Conservation (phyloP, 2,113 vertebrate species). For the Nibea albiflora region DNA sequence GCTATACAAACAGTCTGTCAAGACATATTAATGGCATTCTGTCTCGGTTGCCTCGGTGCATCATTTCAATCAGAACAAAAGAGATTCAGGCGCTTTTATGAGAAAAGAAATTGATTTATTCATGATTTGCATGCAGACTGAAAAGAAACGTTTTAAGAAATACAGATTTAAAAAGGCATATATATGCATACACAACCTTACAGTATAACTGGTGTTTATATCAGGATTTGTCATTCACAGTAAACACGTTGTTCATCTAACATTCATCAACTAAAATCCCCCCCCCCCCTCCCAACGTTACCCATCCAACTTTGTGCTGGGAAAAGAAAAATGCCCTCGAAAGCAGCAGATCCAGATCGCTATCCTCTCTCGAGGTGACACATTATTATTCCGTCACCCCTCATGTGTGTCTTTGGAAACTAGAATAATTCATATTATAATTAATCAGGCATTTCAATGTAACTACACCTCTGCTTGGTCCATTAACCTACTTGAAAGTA, state of each 20-base stretch:
- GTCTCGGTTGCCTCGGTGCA: not conserved
- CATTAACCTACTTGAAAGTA: slow-evolving; percentile 65
- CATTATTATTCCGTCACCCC: slow-evolving; percentile 36
- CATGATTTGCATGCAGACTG: slow-evolving; percentile 63
- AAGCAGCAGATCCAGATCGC: slow-evolving; percentile 34
- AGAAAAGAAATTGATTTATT: slow-evolving; percentile 73
- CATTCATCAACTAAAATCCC: slow-evolving; percentile 46
- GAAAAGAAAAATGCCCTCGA: slow-evolving; percentile 32
- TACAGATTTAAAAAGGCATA: slow-evolving; percentile 67
- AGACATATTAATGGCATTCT: not conserved
- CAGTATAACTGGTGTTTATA: slow-evolving; percentile 46
- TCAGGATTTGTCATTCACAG: slow-evolving; percentile 71
- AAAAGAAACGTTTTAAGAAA: slow-evolving; percentile 66
- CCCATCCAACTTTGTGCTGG: slow-evolving; percentile 50
- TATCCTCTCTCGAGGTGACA: slow-evolving; percentile 28
- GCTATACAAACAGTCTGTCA: not conserved
- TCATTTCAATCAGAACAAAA: slow-evolving; percentile 29
- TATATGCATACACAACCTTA: slow-evolving; percentile 61
- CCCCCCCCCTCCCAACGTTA: not conserved
- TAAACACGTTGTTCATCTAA: slow-evolving; percentile 61
- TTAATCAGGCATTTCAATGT: slow-evolving; percentile 60
- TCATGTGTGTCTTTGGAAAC: slow-evolving; percentile 57
- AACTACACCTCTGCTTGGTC: slow-evolving; percentile 70
- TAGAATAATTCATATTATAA: slow-evolving; percentile 47
- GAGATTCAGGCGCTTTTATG: slow-evolving; percentile 22